These are phyloP conservation scores for Meteorus cinctellus DNA, from an alignment of 2,888 invertebrate species.

Conservation along the genomic window DNA sequence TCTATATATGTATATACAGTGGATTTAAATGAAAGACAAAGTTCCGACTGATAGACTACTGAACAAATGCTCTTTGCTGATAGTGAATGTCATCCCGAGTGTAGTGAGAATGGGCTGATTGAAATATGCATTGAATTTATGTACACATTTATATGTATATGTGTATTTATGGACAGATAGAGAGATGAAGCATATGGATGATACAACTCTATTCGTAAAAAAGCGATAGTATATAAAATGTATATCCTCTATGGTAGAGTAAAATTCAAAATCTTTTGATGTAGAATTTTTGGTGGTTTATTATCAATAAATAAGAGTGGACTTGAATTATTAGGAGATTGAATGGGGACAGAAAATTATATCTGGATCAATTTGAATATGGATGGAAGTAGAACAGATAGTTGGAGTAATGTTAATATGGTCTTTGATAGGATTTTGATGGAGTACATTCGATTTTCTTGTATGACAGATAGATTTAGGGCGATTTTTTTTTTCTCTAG, in stretches of 20 bases:
- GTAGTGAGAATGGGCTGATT: constrained; percentile 6
- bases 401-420: too few relatives aligned
- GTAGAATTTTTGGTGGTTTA: constrained; percentile 4
- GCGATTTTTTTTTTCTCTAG: too few relatives aligned
- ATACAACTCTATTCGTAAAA: neutral
- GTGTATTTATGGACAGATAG: too few relatives aligned
- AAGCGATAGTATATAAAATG: neutral
- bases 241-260: neutral
- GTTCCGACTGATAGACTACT: constrained; percentile 64
- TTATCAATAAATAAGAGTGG: constrained; percentile 5
- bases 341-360: neutral
- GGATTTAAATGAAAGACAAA: constrained; percentile 3
- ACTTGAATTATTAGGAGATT: neutral
- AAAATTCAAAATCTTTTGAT: constrained; percentile 23
- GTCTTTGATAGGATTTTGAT: too few relatives aligned
- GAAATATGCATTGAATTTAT: constrained; percentile 1
- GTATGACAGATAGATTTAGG: too few relatives aligned
- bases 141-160: neutral
- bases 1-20: constrained; percentile 1
- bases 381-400: too few relatives aligned
- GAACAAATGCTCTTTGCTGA: constrained; percentile 65
- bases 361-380: neutral
- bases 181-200: too few relatives aligned
- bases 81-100: constrained; percentile 21
- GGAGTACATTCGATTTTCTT: too few relatives aligned